Evolutionary conservation across 2,888 invertebrate genomes (phyloP), one percentile per base, ranked within the genome.

Genomic region (Xanthorhoe spadicearia): DNA sequence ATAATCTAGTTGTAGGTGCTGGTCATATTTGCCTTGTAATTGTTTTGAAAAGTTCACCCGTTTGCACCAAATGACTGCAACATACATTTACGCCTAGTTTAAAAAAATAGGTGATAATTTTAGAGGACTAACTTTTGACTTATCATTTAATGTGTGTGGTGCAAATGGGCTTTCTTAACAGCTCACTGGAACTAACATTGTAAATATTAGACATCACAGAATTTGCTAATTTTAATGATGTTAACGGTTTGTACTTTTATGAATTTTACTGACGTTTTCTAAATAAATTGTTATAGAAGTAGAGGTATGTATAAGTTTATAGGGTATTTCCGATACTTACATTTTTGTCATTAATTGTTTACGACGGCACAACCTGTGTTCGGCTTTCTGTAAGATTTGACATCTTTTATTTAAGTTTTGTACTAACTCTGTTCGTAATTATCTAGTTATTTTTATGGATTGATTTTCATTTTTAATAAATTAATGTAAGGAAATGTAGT

Each of bases 381-480:
- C 85, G 85, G 78, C 84, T 85, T 86, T 85, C 72, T 80, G 74
- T 85, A 83, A 84, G 82, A 77, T 63, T 87, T 88, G 90, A 90
- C 88, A 87, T 89, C 83, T 80, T 80, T 81, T 84, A 74, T 69
- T 75, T 73, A 81, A 77, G 76, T 76, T 78, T 82, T 83, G 73
- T 85, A 89, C 88, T 90, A 91, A 76, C 75, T 58, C 64, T 81
- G 81, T 84, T 82, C 80, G 79, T 84, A 84, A 84, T 83, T n/a
- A 83, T 83, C 71, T 88, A 88, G 87, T 88, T 86, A 87, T 86
- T 90, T 88, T 85, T 90, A 89, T 87, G 84, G 85, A 88, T 90
- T 90, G 88, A 89, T 90, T 91, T 90, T 86, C 82, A 86, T 87
- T 92, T 90, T 84, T 81, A 88, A 88, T 89, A 90, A 92, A 92